Percentiles rank a stretch among this genome's conserved stretches.
phyloP scores from a whole-genome alignment of 2,797 vertebrate genomes.

The Cirrhinus molitorella region DNA sequence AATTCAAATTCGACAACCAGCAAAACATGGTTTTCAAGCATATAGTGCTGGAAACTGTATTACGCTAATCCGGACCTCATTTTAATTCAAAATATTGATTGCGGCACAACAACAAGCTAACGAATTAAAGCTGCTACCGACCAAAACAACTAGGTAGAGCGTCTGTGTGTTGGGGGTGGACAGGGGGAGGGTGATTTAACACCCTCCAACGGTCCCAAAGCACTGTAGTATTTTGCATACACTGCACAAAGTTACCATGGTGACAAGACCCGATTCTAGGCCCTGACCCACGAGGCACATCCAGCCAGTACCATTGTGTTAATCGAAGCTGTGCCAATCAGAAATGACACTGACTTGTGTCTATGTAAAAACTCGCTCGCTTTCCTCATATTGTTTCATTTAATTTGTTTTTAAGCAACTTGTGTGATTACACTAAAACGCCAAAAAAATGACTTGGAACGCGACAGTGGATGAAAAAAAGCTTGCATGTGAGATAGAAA shows the following conservation, averaged over 20 bases:
- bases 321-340: conserved; percentile 12
- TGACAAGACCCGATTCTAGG: conserved; percentile 78
- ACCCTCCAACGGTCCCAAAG: conserved; percentile 74
- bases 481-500: neutral
- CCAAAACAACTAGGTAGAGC: conserved; percentile 38
- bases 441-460: neutral
- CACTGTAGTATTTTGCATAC: conserved; percentile 80
- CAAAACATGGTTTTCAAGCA: neutral
- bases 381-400: neutral
- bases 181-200: conserved; percentile 64
- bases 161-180: conserved; percentile 42
- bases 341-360: neutral
- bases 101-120: conserved; percentile 2
- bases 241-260: conserved; percentile 81
- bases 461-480: neutral
- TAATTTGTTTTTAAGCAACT: neutral
- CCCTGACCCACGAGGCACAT: conserved; percentile 74
- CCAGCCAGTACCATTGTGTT: conserved; percentile 42
- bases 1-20: conserved; percentile 32
- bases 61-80: neutral
- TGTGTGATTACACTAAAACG: neutral
- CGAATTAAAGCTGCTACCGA: conserved; percentile 21
- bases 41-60: conserved; percentile 1
- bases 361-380: neutral
- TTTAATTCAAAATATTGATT: conserved; percentile 5